Conservation (phyloP, 1,140 invertebrate genomes). For the Drosophila navojoa region DNA sequence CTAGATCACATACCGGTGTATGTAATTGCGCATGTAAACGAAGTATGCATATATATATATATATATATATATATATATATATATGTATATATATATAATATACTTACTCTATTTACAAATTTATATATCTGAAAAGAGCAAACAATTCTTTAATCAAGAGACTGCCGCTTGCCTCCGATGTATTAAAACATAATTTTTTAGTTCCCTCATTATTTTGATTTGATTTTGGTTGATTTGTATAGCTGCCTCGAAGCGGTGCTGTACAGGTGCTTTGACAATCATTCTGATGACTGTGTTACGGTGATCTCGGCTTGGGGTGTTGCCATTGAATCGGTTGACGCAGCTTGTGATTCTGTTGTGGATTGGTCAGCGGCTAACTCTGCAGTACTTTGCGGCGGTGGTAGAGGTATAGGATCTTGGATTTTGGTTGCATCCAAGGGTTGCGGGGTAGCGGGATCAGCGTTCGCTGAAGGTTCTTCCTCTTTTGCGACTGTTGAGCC, state of each 20-base stretch:
- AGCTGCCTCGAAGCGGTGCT: constrained; percentile 71
- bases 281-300: constrained; percentile 59
- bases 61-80: constrained; percentile 26
- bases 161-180: constrained; percentile 45
- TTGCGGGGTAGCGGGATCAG: constrained; percentile 58
- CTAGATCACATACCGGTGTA: constrained; percentile 40
- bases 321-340: not conserved
- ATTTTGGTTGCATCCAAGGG: constrained; percentile 74
- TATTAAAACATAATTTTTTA: constrained; percentile 27
- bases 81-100: constrained; percentile 27
- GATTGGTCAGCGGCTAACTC: not conserved
- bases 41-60: constrained; percentile 11
- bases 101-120: constrained; percentile 8
- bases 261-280: constrained; percentile 69
- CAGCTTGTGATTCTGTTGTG: not conserved
- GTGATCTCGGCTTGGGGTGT: constrained; percentile 34
- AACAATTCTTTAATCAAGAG: constrained; percentile 36
- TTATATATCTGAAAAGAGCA: constrained; percentile 33
- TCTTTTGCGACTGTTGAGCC: constrained; percentile 22
- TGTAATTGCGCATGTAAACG: constrained; percentile 16
- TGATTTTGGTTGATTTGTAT: constrained; percentile 78
- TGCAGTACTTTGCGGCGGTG: constrained; percentile 58
- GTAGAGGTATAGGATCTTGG: constrained; percentile 75
- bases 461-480: constrained; percentile 1
- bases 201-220: constrained; percentile 60